Base-by-base conservation (phyloP, 2,888 invertebrate genomes). In the Drosophila melanosoma region DNA sequence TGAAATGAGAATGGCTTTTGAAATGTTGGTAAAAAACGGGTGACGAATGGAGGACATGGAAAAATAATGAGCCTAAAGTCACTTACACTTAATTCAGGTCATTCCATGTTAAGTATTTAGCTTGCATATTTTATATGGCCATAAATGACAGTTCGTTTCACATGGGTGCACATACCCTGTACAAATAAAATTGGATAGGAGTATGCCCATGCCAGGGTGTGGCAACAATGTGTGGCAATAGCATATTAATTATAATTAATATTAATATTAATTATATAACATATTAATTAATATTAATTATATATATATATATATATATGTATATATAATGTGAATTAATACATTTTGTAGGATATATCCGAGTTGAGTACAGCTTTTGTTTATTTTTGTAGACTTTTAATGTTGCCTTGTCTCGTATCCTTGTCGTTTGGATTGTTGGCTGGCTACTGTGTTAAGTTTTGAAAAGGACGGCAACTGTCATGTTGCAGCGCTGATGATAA, bases 401-500 rank as follows among this genome's bases (percentile, higher is more conserved):
- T 40, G 69, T 60, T 69, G 74, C 69, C 57, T 70, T 82, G 69
- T 69, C 71, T 66, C 6, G 45, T 49, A 74, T 76, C 45, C 69
- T 74, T 65, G 74, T 17, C 53, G 33, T 48, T 58, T 54, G 66
- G 51, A 66, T 67, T 68, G 71, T 70, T 70, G 59, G 61, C 73
- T 74, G 70, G 77, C 78, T 57, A 69, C 73, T 71, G 83, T 84
- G 89, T 75, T 86, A 81, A 88, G 83, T 88, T 85, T 79, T 60
- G 74, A 88, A 84, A 84, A 84, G 76, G 76, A 86, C 81, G 81
- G 68, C 83, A 89, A 79, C 84, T 79, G 84, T 83, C 83, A 76
- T 71, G 79, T 69, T 75, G 87, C 74, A 73, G 81, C 64, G 32
- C 66, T 70, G 71, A 81, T 81, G 81, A 83, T 84, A 83, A 88